A percentile compares a stretch with the other conserved stretches of the same genome.
Conservation (phyloP, 2,113 vertebrate species). For the Paramisgurnus dabryanus region DNA sequence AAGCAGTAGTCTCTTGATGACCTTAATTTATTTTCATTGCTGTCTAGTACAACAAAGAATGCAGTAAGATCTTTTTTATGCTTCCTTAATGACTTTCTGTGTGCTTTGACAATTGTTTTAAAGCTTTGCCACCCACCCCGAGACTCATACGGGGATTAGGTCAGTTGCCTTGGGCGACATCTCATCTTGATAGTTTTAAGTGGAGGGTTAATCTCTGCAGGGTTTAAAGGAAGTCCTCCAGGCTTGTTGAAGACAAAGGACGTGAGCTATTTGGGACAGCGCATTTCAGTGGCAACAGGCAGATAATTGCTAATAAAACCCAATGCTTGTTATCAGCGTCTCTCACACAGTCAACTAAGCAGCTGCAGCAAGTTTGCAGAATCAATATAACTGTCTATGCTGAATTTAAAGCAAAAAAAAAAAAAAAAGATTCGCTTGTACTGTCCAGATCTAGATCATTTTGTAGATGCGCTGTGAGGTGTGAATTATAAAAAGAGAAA, state of each 20-base stretch:
- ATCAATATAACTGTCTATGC: background rate
- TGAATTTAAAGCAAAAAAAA: background rate
- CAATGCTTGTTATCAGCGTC: background rate
- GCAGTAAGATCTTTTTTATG: too few relatives aligned
- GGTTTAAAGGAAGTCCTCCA: background rate
- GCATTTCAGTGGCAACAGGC: background rate
- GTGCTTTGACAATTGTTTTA: slow-evolving; percentile 1
- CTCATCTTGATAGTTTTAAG: slow-evolving; percentile 17
- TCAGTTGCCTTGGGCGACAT: background rate
- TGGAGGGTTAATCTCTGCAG: background rate
- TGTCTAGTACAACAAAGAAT: too few relatives aligned
- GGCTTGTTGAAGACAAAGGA: background rate
- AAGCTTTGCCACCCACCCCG: slow-evolving; percentile 1
- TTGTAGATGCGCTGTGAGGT: background rate
- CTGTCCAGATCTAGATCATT: slow-evolving; percentile 4
- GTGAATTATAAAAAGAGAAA: background rate
- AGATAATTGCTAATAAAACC: slow-evolving; percentile 34
- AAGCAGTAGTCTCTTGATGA: too few relatives aligned
- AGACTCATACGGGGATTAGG: background rate
- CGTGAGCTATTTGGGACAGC: background rate
- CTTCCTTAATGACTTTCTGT: background rate
- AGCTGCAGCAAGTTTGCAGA: background rate
- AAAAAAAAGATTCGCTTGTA: background rate
- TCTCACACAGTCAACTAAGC: slow-evolving; percentile 20
- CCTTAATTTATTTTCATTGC: too few relatives aligned